Percentiles rank a stretch among this genome's conserved stretches.
phyloP scores from a whole-genome alignment of 1,140 invertebrate species.

The Colletes gigas region DNA sequence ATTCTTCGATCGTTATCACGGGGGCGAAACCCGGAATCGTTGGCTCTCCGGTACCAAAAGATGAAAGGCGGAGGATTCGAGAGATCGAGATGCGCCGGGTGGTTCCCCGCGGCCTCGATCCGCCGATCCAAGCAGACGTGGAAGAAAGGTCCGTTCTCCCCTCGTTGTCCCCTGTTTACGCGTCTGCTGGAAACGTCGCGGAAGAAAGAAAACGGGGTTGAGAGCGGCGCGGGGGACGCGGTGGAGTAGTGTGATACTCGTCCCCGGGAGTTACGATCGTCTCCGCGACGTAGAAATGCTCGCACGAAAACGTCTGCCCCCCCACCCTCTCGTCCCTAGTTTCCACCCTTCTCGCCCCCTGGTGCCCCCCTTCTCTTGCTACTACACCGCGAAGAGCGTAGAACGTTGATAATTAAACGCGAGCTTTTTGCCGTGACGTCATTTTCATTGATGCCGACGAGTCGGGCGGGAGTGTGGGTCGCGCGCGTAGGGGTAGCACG shows the following conservation, averaged over 20 bases:
- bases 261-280: neutral
- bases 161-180: conserved; percentile 25
- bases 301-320: neutral
- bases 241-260: neutral
- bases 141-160: neutral
- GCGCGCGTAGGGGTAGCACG: conserved; percentile 62
- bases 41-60: neutral
- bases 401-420: conserved; percentile 76
- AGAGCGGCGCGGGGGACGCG: no score
- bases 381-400: conserved; percentile 53
- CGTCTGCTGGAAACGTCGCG: conserved; percentile 16
- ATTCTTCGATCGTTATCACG: no score
- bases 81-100: no score
- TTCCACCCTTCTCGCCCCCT: neutral
- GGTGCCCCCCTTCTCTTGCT: neutral
- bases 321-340: neutral
- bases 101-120: neutral
- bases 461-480: conserved; percentile 55
- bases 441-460: conserved; percentile 80
- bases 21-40: neutral
- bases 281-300: neutral
- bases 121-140: neutral
- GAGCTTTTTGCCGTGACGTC: conserved; percentile 79
- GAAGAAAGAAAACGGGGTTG: conserved; percentile 14
- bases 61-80: no score